These are phyloP conservation scores for Salticus scenicus DNA, from an alignment of 2,888 invertebrate genomes.

Conservation along the genomic window DNA sequence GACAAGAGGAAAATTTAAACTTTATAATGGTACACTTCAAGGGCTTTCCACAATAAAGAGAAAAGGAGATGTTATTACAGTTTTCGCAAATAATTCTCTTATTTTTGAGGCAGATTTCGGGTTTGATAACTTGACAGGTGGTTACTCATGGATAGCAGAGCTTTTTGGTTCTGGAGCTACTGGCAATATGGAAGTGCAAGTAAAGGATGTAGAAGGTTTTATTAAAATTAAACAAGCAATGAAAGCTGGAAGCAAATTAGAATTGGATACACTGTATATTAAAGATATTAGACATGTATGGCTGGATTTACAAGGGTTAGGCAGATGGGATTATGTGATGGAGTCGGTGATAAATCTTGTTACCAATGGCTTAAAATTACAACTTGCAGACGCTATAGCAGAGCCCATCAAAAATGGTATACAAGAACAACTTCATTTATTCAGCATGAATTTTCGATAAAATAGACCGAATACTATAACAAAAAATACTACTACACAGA, in stretches of 20 bases:
- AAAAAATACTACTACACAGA: too few relatives aligned
- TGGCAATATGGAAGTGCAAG: conserved; percentile 54
- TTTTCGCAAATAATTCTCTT: conserved; percentile 69
- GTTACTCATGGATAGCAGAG: conserved; percentile 71
- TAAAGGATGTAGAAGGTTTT: conserved; percentile 63
- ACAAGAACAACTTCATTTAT: conserved; percentile 64
- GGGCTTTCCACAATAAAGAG: conserved; percentile 87
- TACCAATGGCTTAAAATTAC: conserved; percentile 84
- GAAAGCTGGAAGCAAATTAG: conserved; percentile 54
- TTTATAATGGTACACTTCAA: conserved; percentile 85
- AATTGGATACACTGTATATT: conserved; percentile 72
- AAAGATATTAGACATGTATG: conserved; percentile 72
- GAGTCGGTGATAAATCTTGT: conserved; percentile 88
- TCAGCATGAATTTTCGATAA: conserved; percentile 29
- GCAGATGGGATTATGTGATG: conserved; percentile 88
- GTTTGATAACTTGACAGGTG: conserved; percentile 72
- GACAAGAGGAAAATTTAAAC: conserved; percentile 80
- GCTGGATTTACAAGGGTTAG: conserved; percentile 82
- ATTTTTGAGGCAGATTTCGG: conserved; percentile 72
- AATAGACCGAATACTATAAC: too few relatives aligned
- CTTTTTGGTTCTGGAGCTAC: conserved; percentile 63
- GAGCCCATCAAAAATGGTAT: conserved; percentile 61
- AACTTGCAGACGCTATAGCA: conserved; percentile 67
- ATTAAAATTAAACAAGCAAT: conserved; percentile 60
- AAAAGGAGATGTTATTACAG: conserved; percentile 71